phyloP scores from a whole-genome alignment of 2,888 invertebrate genomes.

The Zygothrica quintamaculata region DNA sequence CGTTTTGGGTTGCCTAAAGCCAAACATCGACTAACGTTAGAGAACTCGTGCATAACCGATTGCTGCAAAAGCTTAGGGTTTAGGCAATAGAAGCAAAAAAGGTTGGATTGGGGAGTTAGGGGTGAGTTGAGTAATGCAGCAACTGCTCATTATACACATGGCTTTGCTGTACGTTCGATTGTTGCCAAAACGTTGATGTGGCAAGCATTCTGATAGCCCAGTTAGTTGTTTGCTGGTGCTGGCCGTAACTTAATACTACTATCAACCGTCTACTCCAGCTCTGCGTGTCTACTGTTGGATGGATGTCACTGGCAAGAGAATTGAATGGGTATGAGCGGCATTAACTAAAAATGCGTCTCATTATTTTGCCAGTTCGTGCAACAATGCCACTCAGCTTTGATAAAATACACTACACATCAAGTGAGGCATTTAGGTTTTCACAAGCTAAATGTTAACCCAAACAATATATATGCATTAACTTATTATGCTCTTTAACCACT shows the following conservation, averaged over 20 bases:
- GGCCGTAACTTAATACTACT: slow-evolving; percentile 44
- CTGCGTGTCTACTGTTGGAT: too few relatives aligned
- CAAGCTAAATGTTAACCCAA: too few relatives aligned
- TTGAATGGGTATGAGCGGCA: not conserved
- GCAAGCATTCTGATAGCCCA: slow-evolving; percentile 4
- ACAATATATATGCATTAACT: slow-evolving; percentile 4
- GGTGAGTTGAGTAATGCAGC: not conserved
- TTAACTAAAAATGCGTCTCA: slow-evolving; percentile 46
- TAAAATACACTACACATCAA: not conserved
- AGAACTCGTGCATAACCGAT: slow-evolving; percentile 65
- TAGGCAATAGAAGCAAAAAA: not conserved
- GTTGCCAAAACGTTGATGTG: slow-evolving; percentile 41
- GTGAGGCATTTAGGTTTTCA: too few relatives aligned
- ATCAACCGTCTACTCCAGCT: not conserved
- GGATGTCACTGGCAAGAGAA: too few relatives aligned
- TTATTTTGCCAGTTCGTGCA: slow-evolving; percentile 46
- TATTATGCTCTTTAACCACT: slow-evolving; percentile 16
- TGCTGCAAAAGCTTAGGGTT: slow-evolving; percentile 19
- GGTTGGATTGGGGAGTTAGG: not conserved
- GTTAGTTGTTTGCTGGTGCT: slow-evolving; percentile 1
- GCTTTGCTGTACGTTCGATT: slow-evolving; percentile 23
- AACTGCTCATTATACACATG: slow-evolving; percentile 17
- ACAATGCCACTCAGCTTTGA: slow-evolving; percentile 3
- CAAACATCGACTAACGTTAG: slow-evolving; percentile 49
- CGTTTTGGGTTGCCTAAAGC: not conserved